Percentiles rank a stretch among this genome's conserved stretches.
phyloP scores from a whole-genome alignment of 2,797 vertebrate genomes.

The Eupleurogrammus muticus region DNA sequence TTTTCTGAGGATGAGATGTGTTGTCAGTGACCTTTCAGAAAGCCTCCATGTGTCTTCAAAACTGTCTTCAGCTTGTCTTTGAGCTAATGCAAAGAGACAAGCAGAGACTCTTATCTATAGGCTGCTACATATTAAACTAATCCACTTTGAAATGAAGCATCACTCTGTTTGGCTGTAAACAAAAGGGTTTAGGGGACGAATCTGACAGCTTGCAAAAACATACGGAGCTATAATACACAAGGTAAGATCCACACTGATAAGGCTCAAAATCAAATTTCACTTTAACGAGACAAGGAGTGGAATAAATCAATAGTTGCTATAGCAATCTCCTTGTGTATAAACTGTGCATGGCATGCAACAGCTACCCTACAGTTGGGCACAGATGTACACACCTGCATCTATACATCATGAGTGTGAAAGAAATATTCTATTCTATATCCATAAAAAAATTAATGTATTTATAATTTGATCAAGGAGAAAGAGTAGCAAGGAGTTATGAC shows the following conservation, averaged over 20 bases:
- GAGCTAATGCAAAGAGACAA: conserved; percentile 50
- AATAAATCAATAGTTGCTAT: conserved; percentile 35
- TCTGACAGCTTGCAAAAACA: conserved; percentile 55
- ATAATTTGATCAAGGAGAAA: too few relatives aligned
- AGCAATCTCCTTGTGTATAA: conserved; percentile 18
- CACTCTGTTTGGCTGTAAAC: conserved; percentile 68
- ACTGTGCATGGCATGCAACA: conserved; percentile 26
- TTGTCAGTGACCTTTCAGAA: conserved; percentile 67
- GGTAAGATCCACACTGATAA: conserved; percentile 59
- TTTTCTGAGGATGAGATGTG: conserved; percentile 53
- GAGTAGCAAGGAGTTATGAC: neutral
- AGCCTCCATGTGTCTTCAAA: conserved; percentile 51
- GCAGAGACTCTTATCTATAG: conserved; percentile 55
- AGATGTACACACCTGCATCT: conserved; percentile 35
- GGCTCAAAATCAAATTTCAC: conserved; percentile 55
- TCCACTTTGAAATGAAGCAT: conserved; percentile 72
- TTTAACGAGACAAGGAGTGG: conserved; percentile 51
- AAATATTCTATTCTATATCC: neutral
- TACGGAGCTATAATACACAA: conserved; percentile 30
- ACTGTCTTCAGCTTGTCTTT: conserved; percentile 44
- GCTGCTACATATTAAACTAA: conserved; percentile 69
- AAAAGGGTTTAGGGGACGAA: conserved; percentile 67
- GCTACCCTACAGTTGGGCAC: conserved; percentile 6
- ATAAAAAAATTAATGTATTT: too few relatives aligned
- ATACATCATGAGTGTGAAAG: neutral